Base-by-base conservation (phyloP, 2,113 vertebrate species). In the Kryptolebias marmoratus region DNA sequence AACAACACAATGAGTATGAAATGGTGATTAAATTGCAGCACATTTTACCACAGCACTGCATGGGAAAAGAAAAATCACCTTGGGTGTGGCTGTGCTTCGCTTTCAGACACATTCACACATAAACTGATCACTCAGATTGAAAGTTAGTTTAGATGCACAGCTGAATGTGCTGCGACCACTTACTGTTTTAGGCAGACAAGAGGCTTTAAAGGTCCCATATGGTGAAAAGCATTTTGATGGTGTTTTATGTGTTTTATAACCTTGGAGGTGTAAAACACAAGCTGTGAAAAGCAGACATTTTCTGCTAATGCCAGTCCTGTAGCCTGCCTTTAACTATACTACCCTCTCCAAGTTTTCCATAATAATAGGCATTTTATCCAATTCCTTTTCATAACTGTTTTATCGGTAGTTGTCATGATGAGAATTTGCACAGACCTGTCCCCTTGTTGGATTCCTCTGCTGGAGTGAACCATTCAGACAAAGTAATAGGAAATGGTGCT, bases 201-300 rank as follows among this genome's bases (percentile, higher is more conserved):
- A 64, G 48, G 16, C 10, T 36, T 36, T 64, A 64, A 50, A 64
- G 62, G 30, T 64, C 62, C 47, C 18, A 31, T 32, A 12, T 50
- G 15, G 28, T 50, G 62, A 49, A 64, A 50, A 7, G 48, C 8
- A 4, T 32, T 49, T 64, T 49, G 62, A 36, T 50, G 28, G 62
- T 22, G 50, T 53, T 53, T 53, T 27, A 53, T 53, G 50, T 53
- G 39, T 56, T 16, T 31, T 15, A 8, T 7, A 15, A 44, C 11
- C 39, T 45, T n/a, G 13, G 16, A 50, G 47, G 62, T 50, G 62
- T 64, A 49, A 64, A 64, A 64, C 62, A 64, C 47, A 22, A 36
- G 48, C 62, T 64, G 28, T n/a, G 30, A 52, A 64, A 64, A 64
- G 31, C 13, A 52, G 16, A 64, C 50, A 31, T n/a, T 5, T 50